These are phyloP conservation scores for Anhinga anhinga DNA, from an alignment of 2,113 vertebrate species.

Conservation along the genomic window DNA sequence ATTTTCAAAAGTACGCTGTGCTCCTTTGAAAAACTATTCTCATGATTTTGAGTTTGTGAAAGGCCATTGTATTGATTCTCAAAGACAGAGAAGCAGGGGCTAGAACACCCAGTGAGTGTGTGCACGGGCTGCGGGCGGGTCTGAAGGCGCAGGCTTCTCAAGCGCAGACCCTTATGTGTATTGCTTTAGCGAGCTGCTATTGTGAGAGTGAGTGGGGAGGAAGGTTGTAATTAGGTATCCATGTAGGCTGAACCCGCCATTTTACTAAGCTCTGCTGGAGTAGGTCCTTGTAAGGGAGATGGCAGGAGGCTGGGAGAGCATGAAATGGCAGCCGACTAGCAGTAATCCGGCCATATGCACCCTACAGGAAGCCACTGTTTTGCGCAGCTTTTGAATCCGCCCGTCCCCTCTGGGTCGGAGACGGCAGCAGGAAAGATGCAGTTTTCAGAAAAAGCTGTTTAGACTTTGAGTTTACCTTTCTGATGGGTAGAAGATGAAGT, in stretches of 20 bases:
- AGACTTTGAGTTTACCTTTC: neutral
- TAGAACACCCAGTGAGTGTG: neutral
- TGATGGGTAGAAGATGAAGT: neutral
- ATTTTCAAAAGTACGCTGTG: neutral
- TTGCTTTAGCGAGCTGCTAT: neutral
- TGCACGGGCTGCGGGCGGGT: neutral
- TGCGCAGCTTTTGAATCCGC: constrained; percentile 25
- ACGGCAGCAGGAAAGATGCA: neutral
- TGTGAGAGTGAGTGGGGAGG: constrained; percentile 36
- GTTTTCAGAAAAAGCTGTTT: neutral
- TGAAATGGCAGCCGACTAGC: constrained; percentile 63
- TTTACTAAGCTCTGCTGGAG: constrained; percentile 62
- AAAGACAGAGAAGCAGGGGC: neutral
- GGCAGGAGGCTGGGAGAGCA: constrained; percentile 59
- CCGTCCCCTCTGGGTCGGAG: neutral
- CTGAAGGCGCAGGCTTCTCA: neutral
- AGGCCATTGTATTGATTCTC: constrained; percentile 26
- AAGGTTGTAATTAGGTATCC: constrained; percentile 59
- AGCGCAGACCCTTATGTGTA: neutral
- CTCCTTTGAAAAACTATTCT: neutral
- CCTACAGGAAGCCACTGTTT: constrained; percentile 53
- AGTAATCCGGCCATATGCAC: constrained; percentile 64
- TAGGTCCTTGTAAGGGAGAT: constrained; percentile 64
- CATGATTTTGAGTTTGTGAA: neutral
- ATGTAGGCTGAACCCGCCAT: constrained; percentile 57